A percentile compares a stretch with the other conserved stretches of the same genome.
phyloP scores from a whole-genome alignment of 1,140 invertebrate species.

The Procambarus virginalis region DNA sequence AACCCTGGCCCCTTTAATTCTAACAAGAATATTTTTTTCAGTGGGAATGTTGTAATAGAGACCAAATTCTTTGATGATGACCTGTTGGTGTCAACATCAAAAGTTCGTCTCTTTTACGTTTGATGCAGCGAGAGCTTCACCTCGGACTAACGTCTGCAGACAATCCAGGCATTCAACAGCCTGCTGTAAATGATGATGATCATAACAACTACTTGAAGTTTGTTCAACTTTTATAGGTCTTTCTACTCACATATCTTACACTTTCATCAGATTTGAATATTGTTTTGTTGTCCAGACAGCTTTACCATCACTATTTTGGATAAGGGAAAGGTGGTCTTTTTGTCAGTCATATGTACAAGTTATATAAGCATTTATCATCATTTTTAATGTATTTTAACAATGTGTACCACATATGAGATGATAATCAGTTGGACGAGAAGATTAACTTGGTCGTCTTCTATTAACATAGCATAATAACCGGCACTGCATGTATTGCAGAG shows the following conservation, averaged over 20 bases:
- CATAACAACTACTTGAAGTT: neutral
- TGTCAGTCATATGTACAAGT: neutral
- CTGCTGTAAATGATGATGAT: neutral
- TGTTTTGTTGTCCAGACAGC: neutral
- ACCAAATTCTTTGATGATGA: slow-evolving; percentile 99
- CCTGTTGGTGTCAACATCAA: slow-evolving; percentile 94
- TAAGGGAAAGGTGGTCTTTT: neutral
- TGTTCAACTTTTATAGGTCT: neutral
- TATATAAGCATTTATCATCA: neutral
- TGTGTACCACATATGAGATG: no score
- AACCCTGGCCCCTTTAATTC: no score
- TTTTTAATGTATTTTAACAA: no score
- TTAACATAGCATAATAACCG: no score
- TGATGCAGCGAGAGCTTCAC: slow-evolving; percentile 74
- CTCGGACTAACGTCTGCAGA: neutral
- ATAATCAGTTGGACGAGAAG: no score
- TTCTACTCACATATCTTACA: neutral
- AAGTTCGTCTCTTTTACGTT: slow-evolving; percentile 96
- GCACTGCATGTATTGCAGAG: no score
- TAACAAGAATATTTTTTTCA: slow-evolving; percentile 76
- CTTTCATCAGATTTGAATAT: neutral
- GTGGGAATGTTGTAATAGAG: slow-evolving; percentile 98
- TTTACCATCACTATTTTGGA: neutral
- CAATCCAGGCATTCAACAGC: neutral
- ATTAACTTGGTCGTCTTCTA: no score